A percentile compares a stretch with the other conserved stretches of the same genome.
phyloP scores from a whole-genome alignment of 1,140 invertebrate species.

The Drosophila quadrilineata region DNA sequence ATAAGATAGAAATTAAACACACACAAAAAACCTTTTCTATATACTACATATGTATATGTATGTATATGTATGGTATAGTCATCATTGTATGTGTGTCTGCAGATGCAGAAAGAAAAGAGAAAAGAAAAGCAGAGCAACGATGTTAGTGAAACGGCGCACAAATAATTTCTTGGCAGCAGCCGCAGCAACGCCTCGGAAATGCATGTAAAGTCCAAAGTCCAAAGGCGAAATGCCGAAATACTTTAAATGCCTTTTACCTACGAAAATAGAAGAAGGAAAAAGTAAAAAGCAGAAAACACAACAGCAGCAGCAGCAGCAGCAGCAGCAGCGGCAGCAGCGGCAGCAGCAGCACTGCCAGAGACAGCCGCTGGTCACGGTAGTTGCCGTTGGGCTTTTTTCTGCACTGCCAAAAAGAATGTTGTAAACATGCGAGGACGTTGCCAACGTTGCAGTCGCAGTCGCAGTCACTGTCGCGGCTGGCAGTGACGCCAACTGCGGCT shows the following conservation, averaged over 20 bases:
- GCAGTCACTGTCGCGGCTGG: not conserved
- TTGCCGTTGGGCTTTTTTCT: not conserved
- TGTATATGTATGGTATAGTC: not conserved
- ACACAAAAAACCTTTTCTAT: constrained; percentile 19
- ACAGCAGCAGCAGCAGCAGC: no score
- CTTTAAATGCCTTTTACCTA: not conserved
- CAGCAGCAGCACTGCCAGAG: no score
- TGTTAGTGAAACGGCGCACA: constrained; percentile 24
- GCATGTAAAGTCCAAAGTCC: constrained; percentile 9
- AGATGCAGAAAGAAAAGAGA: constrained; percentile 16
- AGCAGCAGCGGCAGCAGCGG: no score
- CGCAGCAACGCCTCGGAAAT: constrained; percentile 14
- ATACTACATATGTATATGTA: not conserved
- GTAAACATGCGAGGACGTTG: constrained; percentile 66
- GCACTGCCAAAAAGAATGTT: constrained; percentile 32
- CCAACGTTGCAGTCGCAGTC: constrained; percentile 23
- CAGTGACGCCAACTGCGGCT: not conserved
- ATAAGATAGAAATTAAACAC: constrained; percentile 56
- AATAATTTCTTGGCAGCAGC: constrained; percentile 41
- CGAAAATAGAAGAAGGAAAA: no score
- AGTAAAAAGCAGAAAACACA: no score
- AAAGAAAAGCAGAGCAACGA: not conserved
- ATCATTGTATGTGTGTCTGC: constrained; percentile 19
- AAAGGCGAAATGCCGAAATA: constrained; percentile 37
- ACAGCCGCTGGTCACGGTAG: no score